phyloP scores from a whole-genome alignment of 2,888 invertebrate species.

The Lamellibrachia satsuma region DNA sequence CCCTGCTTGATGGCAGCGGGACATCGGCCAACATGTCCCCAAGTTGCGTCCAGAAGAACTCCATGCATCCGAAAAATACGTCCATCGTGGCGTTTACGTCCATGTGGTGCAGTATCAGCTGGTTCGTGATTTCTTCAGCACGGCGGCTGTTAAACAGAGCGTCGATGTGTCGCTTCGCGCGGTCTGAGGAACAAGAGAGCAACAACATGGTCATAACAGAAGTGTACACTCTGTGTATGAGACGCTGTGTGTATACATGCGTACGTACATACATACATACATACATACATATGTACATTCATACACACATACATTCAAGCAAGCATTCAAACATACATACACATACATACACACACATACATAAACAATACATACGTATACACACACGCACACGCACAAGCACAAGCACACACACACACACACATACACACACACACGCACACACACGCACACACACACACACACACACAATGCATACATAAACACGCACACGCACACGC shows the following conservation, averaged over 20 bases:
- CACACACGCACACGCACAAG: neutral
- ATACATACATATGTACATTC: neutral
- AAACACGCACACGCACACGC: neutral
- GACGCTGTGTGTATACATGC: neutral
- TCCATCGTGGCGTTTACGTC: neutral
- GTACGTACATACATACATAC: neutral
- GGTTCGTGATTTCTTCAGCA: neutral
- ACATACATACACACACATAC: neutral
- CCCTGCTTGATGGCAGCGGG: constrained; percentile 17
- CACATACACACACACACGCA: neutral
- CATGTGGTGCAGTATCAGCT: neutral
- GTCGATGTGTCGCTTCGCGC: neutral
- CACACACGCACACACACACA: neutral
- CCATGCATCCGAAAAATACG: neutral
- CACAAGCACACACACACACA: neutral
- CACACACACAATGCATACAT: neutral
- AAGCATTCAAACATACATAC: neutral
- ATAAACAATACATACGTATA: neutral
- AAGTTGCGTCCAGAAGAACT: neutral
- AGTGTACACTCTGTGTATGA: neutral
- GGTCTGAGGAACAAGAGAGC: neutral
- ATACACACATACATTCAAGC: neutral
- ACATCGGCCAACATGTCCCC: neutral
- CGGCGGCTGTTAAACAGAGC: neutral
- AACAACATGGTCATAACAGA: neutral